phyloP scores from a whole-genome alignment of 2,888 invertebrate genomes.

The Eristalis arbustorum region DNA sequence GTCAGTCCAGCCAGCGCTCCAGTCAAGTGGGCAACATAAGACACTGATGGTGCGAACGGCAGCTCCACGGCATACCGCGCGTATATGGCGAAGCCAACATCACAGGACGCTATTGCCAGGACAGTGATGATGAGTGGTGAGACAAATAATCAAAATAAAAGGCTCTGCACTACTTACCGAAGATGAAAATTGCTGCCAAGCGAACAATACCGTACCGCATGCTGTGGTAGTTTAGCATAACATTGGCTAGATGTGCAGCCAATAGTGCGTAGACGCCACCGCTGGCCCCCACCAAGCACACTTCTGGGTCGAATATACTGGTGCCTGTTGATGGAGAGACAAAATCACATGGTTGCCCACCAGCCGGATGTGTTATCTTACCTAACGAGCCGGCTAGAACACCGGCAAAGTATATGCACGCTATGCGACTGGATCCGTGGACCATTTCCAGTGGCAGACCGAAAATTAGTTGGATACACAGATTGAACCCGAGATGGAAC shows the following conservation, averaged over 20 bases:
- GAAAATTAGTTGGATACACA: slow-evolving; percentile 95
- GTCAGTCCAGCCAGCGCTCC: slow-evolving; percentile 97
- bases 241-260: slow-evolving; percentile 97
- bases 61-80: slow-evolving; percentile 90
- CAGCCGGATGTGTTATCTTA: slow-evolving; percentile 63
- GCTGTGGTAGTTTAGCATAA: slow-evolving; percentile 96
- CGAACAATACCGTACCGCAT: slow-evolving; percentile 97
- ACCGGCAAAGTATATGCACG: slow-evolving; percentile 94
- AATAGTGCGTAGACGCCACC: slow-evolving; percentile 98
- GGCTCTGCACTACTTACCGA: slow-evolving; percentile 84
- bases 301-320: slow-evolving; percentile 95
- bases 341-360: not conserved
- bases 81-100: slow-evolving; percentile 97
- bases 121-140: slow-evolving; percentile 41
- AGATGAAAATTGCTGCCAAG: slow-evolving; percentile 93
- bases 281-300: slow-evolving; percentile 97
- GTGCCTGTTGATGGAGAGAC: slow-evolving; percentile 84
- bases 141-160: slow-evolving; percentile 49
- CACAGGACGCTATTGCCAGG: slow-evolving; percentile 86
- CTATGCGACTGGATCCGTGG: slow-evolving; percentile 94
- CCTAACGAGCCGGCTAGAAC: slow-evolving; percentile 90
- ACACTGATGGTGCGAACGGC: slow-evolving; percentile 86
- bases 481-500: slow-evolving; percentile 97
- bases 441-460: slow-evolving; percentile 98
- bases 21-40: slow-evolving; percentile 97